phyloP scores from a whole-genome alignment of 2,888 invertebrate genomes.

The Apamea monoglypha region DNA sequence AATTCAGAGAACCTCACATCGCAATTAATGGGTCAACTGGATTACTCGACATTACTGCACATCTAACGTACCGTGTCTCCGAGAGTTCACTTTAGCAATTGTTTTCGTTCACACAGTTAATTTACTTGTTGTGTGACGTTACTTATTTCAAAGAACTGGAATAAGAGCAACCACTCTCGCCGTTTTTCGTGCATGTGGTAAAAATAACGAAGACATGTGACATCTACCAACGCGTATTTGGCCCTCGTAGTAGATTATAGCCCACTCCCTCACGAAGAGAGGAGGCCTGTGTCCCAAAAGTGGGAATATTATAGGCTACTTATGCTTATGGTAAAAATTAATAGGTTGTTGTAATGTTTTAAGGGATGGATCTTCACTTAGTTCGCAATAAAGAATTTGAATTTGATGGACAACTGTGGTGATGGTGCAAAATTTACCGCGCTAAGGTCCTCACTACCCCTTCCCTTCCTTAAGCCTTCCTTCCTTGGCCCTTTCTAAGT shows the following conservation, averaged over 20 bases:
- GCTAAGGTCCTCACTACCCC: too few relatives aligned
- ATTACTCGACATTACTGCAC: constrained; percentile 37
- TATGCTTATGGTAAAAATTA: too few relatives aligned
- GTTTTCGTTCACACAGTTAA: constrained; percentile 19
- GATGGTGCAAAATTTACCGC: not conserved
- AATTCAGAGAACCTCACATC: constrained; percentile 34
- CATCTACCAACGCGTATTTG: not conserved
- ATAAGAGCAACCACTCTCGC: not conserved
- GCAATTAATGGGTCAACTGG: constrained; percentile 53
- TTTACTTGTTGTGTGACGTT: constrained; percentile 1
- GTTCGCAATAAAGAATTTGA: too few relatives aligned
- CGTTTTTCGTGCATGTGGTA: not conserved
- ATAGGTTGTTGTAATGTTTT: too few relatives aligned
- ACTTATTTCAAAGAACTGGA: not conserved
- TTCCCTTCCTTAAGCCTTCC: too few relatives aligned
- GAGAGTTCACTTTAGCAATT: constrained; percentile 23
- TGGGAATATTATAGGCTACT: too few relatives aligned
- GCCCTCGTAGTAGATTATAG: not conserved
- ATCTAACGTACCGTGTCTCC: constrained; percentile 29
- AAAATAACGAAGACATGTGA: not conserved
- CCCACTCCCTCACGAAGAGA: not conserved
- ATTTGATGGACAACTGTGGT: too few relatives aligned
- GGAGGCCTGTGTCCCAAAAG: not conserved
- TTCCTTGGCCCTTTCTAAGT: too few relatives aligned
- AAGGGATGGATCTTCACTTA: too few relatives aligned